Conservation (phyloP, 2,888 invertebrate species). For the Nowickia ferox region DNA sequence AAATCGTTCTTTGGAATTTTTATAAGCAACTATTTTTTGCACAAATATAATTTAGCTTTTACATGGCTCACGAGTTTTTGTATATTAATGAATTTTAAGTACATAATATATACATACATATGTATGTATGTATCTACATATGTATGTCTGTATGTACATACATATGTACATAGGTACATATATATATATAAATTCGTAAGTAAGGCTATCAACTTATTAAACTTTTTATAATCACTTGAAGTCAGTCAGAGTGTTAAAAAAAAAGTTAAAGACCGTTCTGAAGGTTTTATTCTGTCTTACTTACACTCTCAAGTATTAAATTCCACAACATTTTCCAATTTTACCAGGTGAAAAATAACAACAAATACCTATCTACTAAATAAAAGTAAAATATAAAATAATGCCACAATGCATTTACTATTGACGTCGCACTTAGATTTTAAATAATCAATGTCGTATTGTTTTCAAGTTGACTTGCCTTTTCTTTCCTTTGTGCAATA, state of each 20-base stretch:
- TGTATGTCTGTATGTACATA: no score
- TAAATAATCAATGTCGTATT: slow-evolving; percentile 17
- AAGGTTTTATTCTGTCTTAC: slow-evolving; percentile 57
- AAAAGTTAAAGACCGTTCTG: slow-evolving; percentile 65
- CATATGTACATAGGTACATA: no score
- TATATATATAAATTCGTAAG: background rate
- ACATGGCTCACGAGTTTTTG: slow-evolving; percentile 52
- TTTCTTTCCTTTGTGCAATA: slow-evolving; percentile 1
- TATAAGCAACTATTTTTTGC: slow-evolving; percentile 10
- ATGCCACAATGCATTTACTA: slow-evolving; percentile 19
- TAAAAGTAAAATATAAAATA: slow-evolving; percentile 7
- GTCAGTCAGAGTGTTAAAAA: slow-evolving; percentile 16
- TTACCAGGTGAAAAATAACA: background rate
- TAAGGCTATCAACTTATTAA: slow-evolving; percentile 61
- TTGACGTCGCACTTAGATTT: slow-evolving; percentile 37
- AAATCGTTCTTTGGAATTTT: background rate
- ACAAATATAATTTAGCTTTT: slow-evolving; percentile 38
- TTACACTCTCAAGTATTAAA: slow-evolving; percentile 32
- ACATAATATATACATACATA: no score
- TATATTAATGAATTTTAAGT: slow-evolving; percentile 24
- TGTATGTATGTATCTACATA: no score
- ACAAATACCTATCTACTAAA: background rate
- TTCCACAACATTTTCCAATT: slow-evolving; percentile 38
- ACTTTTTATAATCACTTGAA: slow-evolving; percentile 42
- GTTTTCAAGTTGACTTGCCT: slow-evolving; percentile 48